phyloP scores from a whole-genome alignment of 2,113 vertebrate species.

The Coptodon rendalli region DNA sequence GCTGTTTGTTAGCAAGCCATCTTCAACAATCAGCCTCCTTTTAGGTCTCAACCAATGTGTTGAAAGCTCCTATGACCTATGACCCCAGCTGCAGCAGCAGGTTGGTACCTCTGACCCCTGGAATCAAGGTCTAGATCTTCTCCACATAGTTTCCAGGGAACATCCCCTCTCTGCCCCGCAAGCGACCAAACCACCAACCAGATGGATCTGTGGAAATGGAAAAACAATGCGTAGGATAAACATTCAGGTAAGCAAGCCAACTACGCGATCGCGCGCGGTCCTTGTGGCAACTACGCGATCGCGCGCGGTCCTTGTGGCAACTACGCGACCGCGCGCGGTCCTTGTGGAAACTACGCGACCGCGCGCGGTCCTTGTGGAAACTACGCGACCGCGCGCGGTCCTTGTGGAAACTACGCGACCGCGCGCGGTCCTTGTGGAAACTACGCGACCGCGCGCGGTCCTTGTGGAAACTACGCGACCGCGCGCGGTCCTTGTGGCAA shows the following conservation, averaged over 20 bases:
- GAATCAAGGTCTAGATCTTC: slow-evolving; percentile 63
- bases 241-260: background rate
- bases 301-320: rapidly evolving
- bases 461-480: background rate
- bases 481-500: background rate
- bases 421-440: rapidly evolving
- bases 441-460: background rate
- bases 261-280: rapidly evolving
- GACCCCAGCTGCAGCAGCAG: background rate
- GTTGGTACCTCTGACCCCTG: background rate
- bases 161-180: slow-evolving; percentile 78
- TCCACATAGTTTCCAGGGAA: slow-evolving; percentile 83
- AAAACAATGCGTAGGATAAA: background rate
- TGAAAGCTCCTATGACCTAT: background rate
- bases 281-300: background rate
- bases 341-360: too few species aligned
- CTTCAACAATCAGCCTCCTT: background rate
- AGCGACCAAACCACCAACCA: slow-evolving; percentile 78
- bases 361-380: rapidly evolving
- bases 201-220: slow-evolving; percentile 64
- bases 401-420: background rate
- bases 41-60: background rate
- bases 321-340: too few species aligned
- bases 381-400: background rate
- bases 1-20: background rate